Conservation (phyloP, 2,113 vertebrate genomes). For the Lates calcarifer region DNA sequence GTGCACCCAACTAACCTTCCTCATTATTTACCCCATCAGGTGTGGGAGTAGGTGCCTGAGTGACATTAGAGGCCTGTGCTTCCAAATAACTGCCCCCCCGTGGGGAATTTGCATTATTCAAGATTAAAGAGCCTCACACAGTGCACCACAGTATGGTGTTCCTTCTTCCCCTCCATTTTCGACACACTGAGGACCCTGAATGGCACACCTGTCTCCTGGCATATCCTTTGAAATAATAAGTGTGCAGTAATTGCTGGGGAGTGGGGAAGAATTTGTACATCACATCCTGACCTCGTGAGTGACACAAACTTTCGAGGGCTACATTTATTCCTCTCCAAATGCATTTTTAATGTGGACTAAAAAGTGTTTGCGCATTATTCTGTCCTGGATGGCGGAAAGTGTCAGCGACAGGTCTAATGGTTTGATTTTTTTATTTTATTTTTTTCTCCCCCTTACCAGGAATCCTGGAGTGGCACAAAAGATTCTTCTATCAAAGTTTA, state of each 20-base stretch:
- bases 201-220: conserved; percentile 85
- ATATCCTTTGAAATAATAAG: conserved; percentile 85
- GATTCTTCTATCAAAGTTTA: conserved; percentile 73
- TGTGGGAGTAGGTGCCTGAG: conserved; percentile 74
- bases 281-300: conserved; percentile 84
- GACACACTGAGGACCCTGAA: conserved; percentile 76
- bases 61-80: conserved; percentile 75
- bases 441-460: conserved; percentile 61
- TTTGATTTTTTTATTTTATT: conserved; percentile 62
- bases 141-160: conserved; percentile 73
- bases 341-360: conserved; percentile 84
- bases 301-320: conserved; percentile 85
- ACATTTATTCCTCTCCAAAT: conserved; percentile 80
- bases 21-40: conserved; percentile 83
- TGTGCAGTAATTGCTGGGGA: conserved; percentile 83
- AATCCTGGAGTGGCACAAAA: conserved; percentile 79
- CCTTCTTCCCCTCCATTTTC: conserved; percentile 79
- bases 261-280: conserved; percentile 81
- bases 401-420: conserved; percentile 78
- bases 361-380: conserved; percentile 81
- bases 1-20: conserved; percentile 58
- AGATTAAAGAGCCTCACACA: conserved; percentile 82
- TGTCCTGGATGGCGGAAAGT: conserved; percentile 67
- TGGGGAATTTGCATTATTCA: conserved; percentile 86
- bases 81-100: conserved; percentile 83